Percentiles rank a stretch among this genome's conserved stretches.
These are phyloP conservation scores for Solea senegalensis DNA, from an alignment of 2,113 vertebrate genomes.

Conservation along the genomic window DNA sequence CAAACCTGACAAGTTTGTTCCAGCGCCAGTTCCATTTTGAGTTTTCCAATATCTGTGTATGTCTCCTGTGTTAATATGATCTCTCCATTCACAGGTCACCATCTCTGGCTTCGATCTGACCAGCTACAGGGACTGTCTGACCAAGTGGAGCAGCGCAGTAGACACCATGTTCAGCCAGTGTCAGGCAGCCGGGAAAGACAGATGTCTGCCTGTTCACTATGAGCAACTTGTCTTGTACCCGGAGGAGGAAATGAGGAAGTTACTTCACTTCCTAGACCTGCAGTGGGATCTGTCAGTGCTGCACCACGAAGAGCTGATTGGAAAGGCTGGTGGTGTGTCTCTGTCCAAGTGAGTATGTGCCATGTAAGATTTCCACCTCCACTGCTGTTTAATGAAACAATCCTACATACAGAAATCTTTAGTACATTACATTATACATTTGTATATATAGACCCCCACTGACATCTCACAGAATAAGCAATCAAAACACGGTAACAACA, in stretches of 20 bases:
- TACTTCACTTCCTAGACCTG: constrained; percentile 89
- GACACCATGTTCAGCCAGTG: constrained; percentile 95
- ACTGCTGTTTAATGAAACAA: too few relatives aligned
- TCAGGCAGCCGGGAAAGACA: constrained; percentile 77
- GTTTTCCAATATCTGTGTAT: not conserved
- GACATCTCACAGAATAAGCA: too few relatives aligned
- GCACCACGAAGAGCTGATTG: constrained; percentile 93
- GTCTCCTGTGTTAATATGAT: not conserved
- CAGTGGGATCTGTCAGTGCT: constrained; percentile 90
- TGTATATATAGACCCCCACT: too few relatives aligned
- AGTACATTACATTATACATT: too few relatives aligned
- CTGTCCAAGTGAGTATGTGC: constrained; percentile 90
- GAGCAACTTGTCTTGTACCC: constrained; percentile 91
- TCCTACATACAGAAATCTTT: too few relatives aligned
- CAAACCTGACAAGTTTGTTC: not conserved
- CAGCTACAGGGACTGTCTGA: constrained; percentile 93
- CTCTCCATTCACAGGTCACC: constrained; percentile 79
- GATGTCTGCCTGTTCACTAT: constrained; percentile 88
- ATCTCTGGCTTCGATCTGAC: constrained; percentile 93
- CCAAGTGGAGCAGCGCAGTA: constrained; percentile 92
- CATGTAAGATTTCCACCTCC: not conserved
- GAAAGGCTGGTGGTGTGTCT: constrained; percentile 92
- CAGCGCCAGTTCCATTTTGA: not conserved
- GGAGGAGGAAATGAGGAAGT: constrained; percentile 89
- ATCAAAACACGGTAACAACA: too few relatives aligned